Conservation (phyloP, 2,888 invertebrate genomes). For the Calliopum simillimum region DNA sequence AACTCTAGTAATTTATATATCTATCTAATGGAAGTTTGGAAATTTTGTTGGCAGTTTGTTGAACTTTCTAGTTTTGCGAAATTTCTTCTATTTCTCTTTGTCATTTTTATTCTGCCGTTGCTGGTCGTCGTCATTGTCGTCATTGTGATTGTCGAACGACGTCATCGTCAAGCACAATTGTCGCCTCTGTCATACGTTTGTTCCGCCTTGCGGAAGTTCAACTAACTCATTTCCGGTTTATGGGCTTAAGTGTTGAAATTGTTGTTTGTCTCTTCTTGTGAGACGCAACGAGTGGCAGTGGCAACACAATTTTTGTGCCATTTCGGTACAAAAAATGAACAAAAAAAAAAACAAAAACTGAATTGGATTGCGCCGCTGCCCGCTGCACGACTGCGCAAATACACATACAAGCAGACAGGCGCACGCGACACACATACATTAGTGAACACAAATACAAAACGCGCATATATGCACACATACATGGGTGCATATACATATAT, state of each 20-base stretch:
- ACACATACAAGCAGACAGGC: slow-evolving; percentile 43
- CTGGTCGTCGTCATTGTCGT: neutral
- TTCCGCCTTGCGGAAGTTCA: slow-evolving; percentile 61
- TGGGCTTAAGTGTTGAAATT: slow-evolving; percentile 45
- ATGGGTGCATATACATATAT: neutral
- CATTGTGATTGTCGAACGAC: neutral
- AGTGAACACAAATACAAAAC: slow-evolving; percentile 25
- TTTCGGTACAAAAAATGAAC: slow-evolving; percentile 12
- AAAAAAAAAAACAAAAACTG: neutral
- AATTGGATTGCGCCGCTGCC: neutral
- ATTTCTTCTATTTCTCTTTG: slow-evolving; percentile 5
- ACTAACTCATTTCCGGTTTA: slow-evolving; percentile 65
- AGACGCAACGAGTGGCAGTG: slow-evolving; percentile 35
- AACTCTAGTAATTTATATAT: too few species aligned
- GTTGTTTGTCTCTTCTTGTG: slow-evolving; percentile 26
- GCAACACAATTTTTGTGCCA: slow-evolving; percentile 26
- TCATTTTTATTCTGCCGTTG: slow-evolving; percentile 30
- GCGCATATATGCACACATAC: too few species aligned
- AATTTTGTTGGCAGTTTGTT: too few species aligned
- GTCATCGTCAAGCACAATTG: neutral
- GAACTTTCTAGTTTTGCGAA: slow-evolving; percentile 19
- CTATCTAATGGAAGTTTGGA: too few species aligned
- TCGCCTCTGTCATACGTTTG: slow-evolving; percentile 42
- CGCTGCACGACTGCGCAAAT: neutral
- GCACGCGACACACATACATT: slow-evolving; percentile 34